Evolutionary conservation across 2,797 vertebrate genomes (phyloP).

Genomic region (Trematomus bernacchii): DNA sequence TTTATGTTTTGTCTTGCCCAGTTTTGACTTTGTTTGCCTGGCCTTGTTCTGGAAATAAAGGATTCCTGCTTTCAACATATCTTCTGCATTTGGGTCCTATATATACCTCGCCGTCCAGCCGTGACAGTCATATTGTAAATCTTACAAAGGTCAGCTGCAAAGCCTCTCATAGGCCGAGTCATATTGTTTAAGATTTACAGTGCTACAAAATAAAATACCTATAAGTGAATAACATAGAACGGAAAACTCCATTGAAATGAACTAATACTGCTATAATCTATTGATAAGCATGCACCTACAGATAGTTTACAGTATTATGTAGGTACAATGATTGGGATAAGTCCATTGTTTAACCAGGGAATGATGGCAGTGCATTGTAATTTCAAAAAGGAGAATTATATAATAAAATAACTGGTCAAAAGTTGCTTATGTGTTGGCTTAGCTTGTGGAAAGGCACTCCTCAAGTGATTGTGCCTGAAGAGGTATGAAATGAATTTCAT

Average conservation of each 20-base stretch:
- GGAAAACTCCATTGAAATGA: neutral
- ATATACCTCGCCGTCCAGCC: no score
- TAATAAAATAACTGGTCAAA: conserved; percentile 57
- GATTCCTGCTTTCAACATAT: no score
- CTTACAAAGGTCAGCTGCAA: conserved; percentile 37
- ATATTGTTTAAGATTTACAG: conserved; percentile 1
- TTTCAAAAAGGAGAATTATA: conserved; percentile 32
- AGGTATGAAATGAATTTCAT: conserved; percentile 99
- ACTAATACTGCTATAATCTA: neutral
- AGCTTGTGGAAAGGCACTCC: conserved; percentile 62
- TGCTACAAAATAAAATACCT: conserved; percentile 4
- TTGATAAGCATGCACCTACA: neutral
- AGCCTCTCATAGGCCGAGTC: conserved; percentile 26
- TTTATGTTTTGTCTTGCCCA: no score
- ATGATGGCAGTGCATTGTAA: conserved; percentile 16
- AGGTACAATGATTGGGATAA: neutral
- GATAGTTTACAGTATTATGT: neutral
- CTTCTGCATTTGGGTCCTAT: no score
- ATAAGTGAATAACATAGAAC: neutral
- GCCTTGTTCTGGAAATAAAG: no score
- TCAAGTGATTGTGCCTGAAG: conserved; percentile 92
- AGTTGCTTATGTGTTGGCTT: conserved; percentile 72
- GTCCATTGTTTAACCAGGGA: neutral
- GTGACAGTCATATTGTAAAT: conserved; percentile 3
- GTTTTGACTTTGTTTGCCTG: no score